phyloP scores from a whole-genome alignment of 2,797 vertebrate species.

The Rhinichthys osculus region DNA sequence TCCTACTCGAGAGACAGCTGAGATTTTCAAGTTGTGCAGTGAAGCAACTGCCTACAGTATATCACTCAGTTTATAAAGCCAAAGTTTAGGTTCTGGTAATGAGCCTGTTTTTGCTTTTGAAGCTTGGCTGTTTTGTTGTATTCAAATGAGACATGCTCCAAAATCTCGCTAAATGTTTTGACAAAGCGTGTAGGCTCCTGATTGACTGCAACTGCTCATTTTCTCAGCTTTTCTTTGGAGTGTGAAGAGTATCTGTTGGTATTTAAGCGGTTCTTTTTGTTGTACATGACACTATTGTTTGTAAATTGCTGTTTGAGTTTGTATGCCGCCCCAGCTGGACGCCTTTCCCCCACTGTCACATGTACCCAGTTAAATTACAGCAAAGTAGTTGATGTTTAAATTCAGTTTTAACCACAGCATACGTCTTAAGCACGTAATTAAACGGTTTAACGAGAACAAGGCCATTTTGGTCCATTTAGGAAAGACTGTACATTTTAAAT shows the following conservation, averaged over 20 bases:
- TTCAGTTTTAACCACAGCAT: neutral
- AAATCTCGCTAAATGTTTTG: conserved; percentile 27
- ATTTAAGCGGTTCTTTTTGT: conserved; percentile 15
- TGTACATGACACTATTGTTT: conserved; percentile 28
- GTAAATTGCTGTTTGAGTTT: conserved; percentile 26
- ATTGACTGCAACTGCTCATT: conserved; percentile 20
- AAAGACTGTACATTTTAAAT: neutral
- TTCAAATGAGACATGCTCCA: conserved; percentile 34
- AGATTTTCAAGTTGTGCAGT: conserved; percentile 29
- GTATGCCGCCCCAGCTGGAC: neutral
- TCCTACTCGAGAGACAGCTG: conserved; percentile 35
- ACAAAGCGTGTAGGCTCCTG: conserved; percentile 15
- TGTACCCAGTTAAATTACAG: neutral
- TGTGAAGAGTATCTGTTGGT: conserved; percentile 17
- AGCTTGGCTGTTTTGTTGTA: conserved; percentile 17
- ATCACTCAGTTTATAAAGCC: conserved; percentile 16
- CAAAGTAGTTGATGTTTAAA: conserved; percentile 6
- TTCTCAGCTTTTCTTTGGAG: conserved; percentile 29
- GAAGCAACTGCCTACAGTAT: neutral
- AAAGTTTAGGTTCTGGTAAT: conserved; percentile 38
- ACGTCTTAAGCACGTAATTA: neutral
- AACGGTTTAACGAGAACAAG: neutral
- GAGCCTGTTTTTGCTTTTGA: conserved; percentile 30
- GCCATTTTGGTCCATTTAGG: neutral
- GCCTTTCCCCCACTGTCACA: neutral